Base-by-base conservation (phyloP, 2,888 invertebrate species). In the Stenotaenia linearis region DNA sequence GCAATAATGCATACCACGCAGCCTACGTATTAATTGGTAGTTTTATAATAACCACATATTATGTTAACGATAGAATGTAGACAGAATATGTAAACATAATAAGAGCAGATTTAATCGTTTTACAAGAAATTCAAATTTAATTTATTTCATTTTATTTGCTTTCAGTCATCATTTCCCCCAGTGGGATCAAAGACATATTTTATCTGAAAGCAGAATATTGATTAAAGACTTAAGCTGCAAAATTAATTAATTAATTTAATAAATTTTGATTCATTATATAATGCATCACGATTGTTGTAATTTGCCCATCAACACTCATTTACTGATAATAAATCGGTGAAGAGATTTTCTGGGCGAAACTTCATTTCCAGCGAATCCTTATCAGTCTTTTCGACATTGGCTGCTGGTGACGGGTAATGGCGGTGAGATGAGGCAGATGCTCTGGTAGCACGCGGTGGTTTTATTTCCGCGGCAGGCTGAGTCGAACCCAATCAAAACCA, bases 371-470 rank as follows among this genome's bases (percentile, higher is more conserved):
- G 69, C 28, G 69, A 69, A 69, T 69, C 25, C 69, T 69, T 69
- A 69, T 69, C 69, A 28, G 69, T 69, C 28, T 69, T 18, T 69
- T 69, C 69, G 28, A 69, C 69, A 69, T 69, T 69, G 69, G 69
- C 69, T 69, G 69, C 69, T 69, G 69, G 25, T 69, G 69, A 69
- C 25, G 69, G 69, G 69, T 28, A 28, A 28, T 69, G 69, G 69
- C 28, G 69, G 69, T 69, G 69, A 50, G 50, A 69, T 69, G 69
- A 69, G 69, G 69, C 69, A 69, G 69, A 69, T 69, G 69, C 69
- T 69, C 69, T 69, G 69, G 69, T 69, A 69, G 69, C 69, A 69
- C 69, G 69, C 69, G 69, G 69, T 69, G 69, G 69, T 69, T 69
- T 69, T 69, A 69, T 69, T 69, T 69, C 25, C 69, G 69, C 69